Evolutionary conservation across 2,888 invertebrate species (phyloP), one percentile per base, ranked within the genome.

Genomic region (Halictus ligatus): DNA sequence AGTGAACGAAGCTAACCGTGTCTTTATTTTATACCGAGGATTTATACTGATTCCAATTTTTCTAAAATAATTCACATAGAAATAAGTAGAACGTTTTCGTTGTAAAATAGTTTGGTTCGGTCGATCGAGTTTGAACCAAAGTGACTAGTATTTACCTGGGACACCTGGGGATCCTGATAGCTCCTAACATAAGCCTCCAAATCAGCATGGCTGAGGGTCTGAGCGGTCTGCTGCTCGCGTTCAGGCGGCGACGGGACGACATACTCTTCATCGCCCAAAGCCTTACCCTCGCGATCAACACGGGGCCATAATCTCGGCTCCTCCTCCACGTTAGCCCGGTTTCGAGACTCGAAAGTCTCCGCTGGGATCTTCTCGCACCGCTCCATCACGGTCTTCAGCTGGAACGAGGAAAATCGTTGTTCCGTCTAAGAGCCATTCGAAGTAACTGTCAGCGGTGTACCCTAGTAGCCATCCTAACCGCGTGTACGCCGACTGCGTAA

Each of bases 341-440:
- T 91, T 46, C 96, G 96, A 21, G 96, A 95, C 93, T 96, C 96
- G 94, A 96, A 96, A 72, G 96, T 95, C 91, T 96, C 96, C 7
- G 96, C 95, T 21, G 96, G 96, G 89, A 96, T 96, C 93, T 97
- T 96, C 94, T 97, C 97, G 94, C 96, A 96, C 91, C 96, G 96
- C 95, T 97, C 97, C 96, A 97, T 96, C 91, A 97, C 97, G 90
- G 97, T 97, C 95, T 97, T 97, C 91, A 97, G 95, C 96, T 97
- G 96, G 94, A 95, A 95, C 64, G 94, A 94, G 87, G 81, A 86
- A 69, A 86, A 80, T 80, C 35, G 58, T 72, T 73, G 60, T 84
- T 72, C 35, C 43, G 79, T 58, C 64, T 67, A 29, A 85, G 64
- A 85, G 79, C 67, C 43, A 21, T 80, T 76, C 86, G 46, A 35